Base-by-base conservation (phyloP, 1,140 invertebrate species). In the Apis dorsata region DNA sequence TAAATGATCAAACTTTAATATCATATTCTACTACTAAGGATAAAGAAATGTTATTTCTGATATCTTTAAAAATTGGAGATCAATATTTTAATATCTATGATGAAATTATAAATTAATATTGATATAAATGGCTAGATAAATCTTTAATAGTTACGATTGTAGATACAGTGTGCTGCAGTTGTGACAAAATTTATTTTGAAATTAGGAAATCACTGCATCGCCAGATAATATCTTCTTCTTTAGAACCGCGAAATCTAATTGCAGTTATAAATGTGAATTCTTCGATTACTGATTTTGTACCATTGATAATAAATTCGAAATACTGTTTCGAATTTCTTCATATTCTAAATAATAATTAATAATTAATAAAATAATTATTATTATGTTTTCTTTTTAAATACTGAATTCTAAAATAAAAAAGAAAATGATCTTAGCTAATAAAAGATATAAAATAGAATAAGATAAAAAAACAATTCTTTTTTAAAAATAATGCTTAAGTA, bases 111-210 rank as follows among this genome's bases (percentile, higher is more conserved):
- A 12, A 15, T 24, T 4, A 11, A 73, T 59, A 44, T 60, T 34
- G 12, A 44, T 21, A 19, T 12, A 2, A 34, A 2, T 0, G 10
- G 5, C 8, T 8, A 60, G 1, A 60, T 8, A 49, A 34, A 28
- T 69, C 59, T 55, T 59, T 88, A 93, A 92, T 83, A 90, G 11
- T 91, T 51, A 2, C 11, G 0, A 13, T 88, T 84, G 69, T 53
- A 84, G 10, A 91, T 90, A 80, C 94, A 95, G 84, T 95, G 94
- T 0, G 94, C 95, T 4, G 94, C 95, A 34, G 94, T 95, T 12
- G 95, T 77, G 0, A 95, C 93, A 53, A 91, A 94, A 63, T 79
- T 89, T 4, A 24, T 24, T 94, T 91, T 21, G 94, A 95, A 63
- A 95, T 93, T 13, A 95, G 88, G 10, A 91, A 93, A 44, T 94